These are phyloP conservation scores for Megalonaias nervosa DNA, from an alignment of 1,140 invertebrate species.

Conservation along the genomic window DNA sequence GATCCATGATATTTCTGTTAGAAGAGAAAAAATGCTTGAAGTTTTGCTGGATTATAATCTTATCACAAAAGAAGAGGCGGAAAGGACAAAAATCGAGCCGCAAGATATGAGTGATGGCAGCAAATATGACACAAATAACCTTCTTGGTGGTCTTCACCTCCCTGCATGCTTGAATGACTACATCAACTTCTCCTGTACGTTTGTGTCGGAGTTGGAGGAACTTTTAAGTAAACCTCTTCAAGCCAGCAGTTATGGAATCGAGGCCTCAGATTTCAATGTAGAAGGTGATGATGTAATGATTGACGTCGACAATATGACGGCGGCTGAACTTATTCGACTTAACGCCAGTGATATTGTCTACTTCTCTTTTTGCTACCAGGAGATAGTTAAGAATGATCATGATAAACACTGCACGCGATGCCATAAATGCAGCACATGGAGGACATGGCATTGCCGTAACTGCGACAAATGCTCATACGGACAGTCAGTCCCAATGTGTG, in stretches of 20 bases:
- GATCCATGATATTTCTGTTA: too few relatives aligned
- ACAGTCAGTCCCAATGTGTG: conserved; percentile 12
- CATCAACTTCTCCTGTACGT: conserved; percentile 29
- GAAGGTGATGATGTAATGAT: neutral
- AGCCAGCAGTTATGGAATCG: conserved; percentile 18
- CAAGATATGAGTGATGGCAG: too few relatives aligned
- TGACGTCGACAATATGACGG: conserved; percentile 22
- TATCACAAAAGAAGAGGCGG: too few relatives aligned
- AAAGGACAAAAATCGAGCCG: too few relatives aligned
- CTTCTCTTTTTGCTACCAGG: conserved; percentile 31
- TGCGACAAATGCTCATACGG: conserved; percentile 27
- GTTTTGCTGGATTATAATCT: too few relatives aligned
- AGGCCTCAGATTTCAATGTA: conserved; percentile 21
- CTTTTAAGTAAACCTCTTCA: conserved; percentile 15
- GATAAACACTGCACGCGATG: conserved; percentile 27
- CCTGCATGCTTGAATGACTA: neutral
- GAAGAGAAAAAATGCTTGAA: too few relatives aligned
- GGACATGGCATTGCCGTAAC: conserved; percentile 24
- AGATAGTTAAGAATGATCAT: conserved; percentile 26
- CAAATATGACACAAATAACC: too few relatives aligned
- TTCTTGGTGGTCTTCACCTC: too few relatives aligned
- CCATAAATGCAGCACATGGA: conserved; percentile 17
- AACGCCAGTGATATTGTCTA: conserved; percentile 26
- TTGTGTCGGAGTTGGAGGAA: conserved; percentile 21
- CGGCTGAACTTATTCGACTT: conserved; percentile 19